These are phyloP conservation scores for Bathynomus jamesi DNA, from an alignment of 1,140 invertebrate genomes.

Conservation along the genomic window DNA sequence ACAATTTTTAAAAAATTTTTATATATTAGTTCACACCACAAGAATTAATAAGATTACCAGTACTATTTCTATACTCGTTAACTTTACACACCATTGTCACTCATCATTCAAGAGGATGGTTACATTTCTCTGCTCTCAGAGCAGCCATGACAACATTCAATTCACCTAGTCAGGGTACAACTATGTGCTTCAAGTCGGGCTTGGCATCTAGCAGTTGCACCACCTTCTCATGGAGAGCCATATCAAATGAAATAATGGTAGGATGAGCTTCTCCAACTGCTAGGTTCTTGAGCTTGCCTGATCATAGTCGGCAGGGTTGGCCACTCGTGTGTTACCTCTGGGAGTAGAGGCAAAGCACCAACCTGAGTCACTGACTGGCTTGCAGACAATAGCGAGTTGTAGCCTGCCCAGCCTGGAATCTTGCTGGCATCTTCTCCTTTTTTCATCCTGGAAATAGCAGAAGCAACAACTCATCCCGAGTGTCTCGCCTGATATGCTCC, in stretches of 20 bases:
- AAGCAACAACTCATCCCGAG: constrained; percentile 18
- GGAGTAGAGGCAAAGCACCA: too few species aligned
- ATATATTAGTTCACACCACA: too few species aligned
- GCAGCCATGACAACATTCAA: constrained; percentile 6
- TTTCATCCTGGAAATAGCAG: constrained; percentile 15
- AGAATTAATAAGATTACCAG: too few species aligned
- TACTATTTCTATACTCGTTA: too few species aligned
- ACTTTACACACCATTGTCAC: too few species aligned
- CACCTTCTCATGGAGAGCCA: constrained; percentile 10
- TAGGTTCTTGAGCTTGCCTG: too few species aligned
- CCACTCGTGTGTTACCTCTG: too few species aligned
- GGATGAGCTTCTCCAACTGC: background rate
- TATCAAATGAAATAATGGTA: constrained; percentile 11
- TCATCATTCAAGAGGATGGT: too few species aligned
- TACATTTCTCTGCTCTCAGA: too few species aligned
- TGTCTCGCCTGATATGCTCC: background rate
- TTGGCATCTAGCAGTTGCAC: constrained; percentile 9
- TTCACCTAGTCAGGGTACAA: constrained; percentile 6
- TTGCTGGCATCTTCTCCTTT: constrained; percentile 5
- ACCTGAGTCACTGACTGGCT: too few species aligned
- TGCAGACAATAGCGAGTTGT: constrained; percentile 24
- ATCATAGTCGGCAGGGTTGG: too few species aligned
- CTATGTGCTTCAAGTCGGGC: background rate
- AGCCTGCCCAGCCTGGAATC: constrained; percentile 23
- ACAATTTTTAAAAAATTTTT: too few species aligned